Conservation (phyloP, 64 coral and sea anemone genomes). For the Trachythela sp. region DNA sequence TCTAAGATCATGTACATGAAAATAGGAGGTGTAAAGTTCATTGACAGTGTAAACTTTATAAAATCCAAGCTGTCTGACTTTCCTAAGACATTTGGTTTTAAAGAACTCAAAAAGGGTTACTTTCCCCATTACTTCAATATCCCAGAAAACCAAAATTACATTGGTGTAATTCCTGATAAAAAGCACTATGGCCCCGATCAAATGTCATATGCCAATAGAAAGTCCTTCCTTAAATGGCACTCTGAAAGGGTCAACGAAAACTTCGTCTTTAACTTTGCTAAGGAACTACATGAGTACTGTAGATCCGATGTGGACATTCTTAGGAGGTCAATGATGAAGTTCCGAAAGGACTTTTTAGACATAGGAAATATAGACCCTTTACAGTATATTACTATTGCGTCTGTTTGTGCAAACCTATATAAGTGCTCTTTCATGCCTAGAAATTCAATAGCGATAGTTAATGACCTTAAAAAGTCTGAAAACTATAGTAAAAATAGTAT, state of each 20-base stretch:
- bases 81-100: constrained; percentile 60
- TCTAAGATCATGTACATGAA: background rate
- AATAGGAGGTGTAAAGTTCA: background rate
- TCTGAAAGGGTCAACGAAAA: background rate
- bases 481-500: background rate
- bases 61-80: constrained; percentile 21
- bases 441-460: constrained; percentile 11
- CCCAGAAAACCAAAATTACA: constrained; percentile 38
- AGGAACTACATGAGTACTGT: no score
- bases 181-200: constrained; percentile 36
- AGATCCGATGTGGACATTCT: constrained; percentile 41
- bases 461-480: background rate
- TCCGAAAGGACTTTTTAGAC: background rate
- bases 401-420: constrained; percentile 7
- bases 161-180: constrained; percentile 20
- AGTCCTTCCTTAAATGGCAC: constrained; percentile 34
- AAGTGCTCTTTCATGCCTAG: background rate
- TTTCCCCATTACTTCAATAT: no score
- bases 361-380: background rate
- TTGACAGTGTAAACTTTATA: constrained; percentile 41
- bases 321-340: background rate
- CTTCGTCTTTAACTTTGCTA: constrained; percentile 12
- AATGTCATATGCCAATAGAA: constrained; percentile 1
- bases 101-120: no score
- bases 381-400: background rate